Evolutionary conservation across 2,888 invertebrate species (phyloP).

Genomic region (Apocheima hispidaria): DNA sequence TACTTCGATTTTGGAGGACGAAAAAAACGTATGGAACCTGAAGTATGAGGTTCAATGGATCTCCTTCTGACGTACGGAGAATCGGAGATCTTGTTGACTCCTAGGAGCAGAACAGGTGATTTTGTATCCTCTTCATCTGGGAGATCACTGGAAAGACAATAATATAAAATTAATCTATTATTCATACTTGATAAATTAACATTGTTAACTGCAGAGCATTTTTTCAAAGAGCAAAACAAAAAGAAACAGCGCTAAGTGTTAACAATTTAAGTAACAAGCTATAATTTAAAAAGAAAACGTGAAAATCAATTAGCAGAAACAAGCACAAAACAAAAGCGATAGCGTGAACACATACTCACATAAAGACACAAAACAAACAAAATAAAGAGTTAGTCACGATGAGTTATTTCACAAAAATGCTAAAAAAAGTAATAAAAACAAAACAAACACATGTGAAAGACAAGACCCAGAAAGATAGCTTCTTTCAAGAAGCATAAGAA

Average conservation of each 20-base stretch:
- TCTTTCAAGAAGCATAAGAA: too few relatives aligned
- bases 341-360: constrained; percentile 39
- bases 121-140: constrained; percentile 87
- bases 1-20: constrained; percentile 80
- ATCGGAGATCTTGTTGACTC: constrained; percentile 86
- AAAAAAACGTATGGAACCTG: constrained; percentile 78
- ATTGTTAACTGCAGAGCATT: neutral
- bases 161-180: neutral
- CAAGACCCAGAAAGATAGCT: neutral
- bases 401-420: constrained; percentile 1
- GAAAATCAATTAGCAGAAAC: constrained; percentile 19
- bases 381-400: constrained; percentile 22
- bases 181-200: neutral
- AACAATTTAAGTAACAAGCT: neutral
- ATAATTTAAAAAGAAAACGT: neutral
- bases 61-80: constrained; percentile 77
- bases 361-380: constrained; percentile 27
- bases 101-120: constrained; percentile 86
- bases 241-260: neutral
- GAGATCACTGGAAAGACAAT: constrained; percentile 83
- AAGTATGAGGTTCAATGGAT: constrained; percentile 70
- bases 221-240: neutral
- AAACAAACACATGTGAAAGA: constrained; percentile 10
- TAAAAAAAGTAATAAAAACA: neutral
- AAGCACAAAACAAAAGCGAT: constrained; percentile 30